Percentiles rank a stretch among this genome's conserved stretches.
phyloP scores from a whole-genome alignment of 1,140 invertebrate species.

The Apocrypta bakeri region DNA sequence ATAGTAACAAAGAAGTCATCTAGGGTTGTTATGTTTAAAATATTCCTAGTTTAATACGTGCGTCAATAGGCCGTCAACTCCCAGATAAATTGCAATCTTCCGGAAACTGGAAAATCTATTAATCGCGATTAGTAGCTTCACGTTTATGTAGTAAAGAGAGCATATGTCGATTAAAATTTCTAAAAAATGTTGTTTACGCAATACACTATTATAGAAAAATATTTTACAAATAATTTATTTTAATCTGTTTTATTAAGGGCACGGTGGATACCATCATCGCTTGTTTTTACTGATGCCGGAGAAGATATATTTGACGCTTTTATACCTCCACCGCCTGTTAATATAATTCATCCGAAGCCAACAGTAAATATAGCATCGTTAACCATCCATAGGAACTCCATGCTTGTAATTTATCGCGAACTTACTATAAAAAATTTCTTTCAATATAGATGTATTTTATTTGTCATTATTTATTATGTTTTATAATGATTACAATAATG shows the following conservation, averaged over 20 bases:
- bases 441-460: not conserved
- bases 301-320: slow-evolving; percentile 78
- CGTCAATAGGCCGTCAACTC: too few relatives aligned
- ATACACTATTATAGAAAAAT: too few relatives aligned
- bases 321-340: slow-evolving; percentile 79
- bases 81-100: too few relatives aligned
- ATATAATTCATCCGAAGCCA: slow-evolving; percentile 80
- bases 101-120: too few relatives aligned
- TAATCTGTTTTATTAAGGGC: slow-evolving; percentile 66
- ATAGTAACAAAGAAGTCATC: too few relatives aligned
- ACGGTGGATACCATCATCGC: slow-evolving; percentile 77
- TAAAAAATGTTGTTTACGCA: too few relatives aligned
- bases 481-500: not conserved
- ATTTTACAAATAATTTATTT: too few relatives aligned
- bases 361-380: slow-evolving; percentile 65
- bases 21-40: too few relatives aligned
- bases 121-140: too few relatives aligned
- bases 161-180: too few relatives aligned
- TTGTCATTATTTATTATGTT: not conserved
- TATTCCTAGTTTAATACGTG: too few relatives aligned
- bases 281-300: slow-evolving; percentile 75
- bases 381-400: slow-evolving; percentile 71
- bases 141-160: too few relatives aligned
- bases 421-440: not conserved
- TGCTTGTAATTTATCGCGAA: slow-evolving; percentile 76